These are phyloP conservation scores for Aricia artaxerxes DNA, from an alignment of 2,888 invertebrate genomes.

Conservation along the genomic window DNA sequence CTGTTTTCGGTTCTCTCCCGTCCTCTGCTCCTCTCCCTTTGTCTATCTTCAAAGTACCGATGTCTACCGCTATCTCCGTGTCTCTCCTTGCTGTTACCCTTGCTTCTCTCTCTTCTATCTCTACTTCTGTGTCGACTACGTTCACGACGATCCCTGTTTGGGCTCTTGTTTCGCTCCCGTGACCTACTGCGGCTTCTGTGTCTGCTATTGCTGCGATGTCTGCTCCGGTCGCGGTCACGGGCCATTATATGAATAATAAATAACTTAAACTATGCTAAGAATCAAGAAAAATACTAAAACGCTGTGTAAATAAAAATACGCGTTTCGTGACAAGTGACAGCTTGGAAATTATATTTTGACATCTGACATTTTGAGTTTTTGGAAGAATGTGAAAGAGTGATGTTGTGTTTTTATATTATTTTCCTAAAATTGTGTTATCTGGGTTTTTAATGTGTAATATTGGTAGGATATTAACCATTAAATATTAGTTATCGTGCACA, in stretches of 20 bases:
- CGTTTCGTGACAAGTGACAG: not conserved
- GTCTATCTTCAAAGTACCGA: slow-evolving; percentile 37
- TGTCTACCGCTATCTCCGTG: slow-evolving; percentile 38
- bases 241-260: slow-evolving; percentile 43
- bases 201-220: slow-evolving; percentile 49
- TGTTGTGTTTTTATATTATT: too few relatives aligned
- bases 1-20: slow-evolving; percentile 44
- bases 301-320: not conserved
- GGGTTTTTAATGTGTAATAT: too few relatives aligned
- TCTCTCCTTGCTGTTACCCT: slow-evolving; percentile 34
- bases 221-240: slow-evolving; percentile 50
- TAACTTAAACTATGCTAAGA: not conserved
- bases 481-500: too few relatives aligned
- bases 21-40: slow-evolving; percentile 41
- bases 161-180: slow-evolving; percentile 39
- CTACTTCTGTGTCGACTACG: slow-evolving; percentile 43
- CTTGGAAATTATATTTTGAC: not conserved
- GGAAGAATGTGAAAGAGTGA: too few relatives aligned
- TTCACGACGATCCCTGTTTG: slow-evolving; percentile 38
- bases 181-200: slow-evolving; percentile 43
- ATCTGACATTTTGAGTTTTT: not conserved
- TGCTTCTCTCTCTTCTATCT: slow-evolving; percentile 40
- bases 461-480: too few relatives aligned
- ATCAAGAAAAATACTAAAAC: not conserved
- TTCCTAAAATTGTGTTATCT: too few relatives aligned